Evolutionary conservation across 1,140 invertebrate genomes (phyloP), one percentile per base, ranked within the genome.

Genomic region (Paracyclopina nana): DNA sequence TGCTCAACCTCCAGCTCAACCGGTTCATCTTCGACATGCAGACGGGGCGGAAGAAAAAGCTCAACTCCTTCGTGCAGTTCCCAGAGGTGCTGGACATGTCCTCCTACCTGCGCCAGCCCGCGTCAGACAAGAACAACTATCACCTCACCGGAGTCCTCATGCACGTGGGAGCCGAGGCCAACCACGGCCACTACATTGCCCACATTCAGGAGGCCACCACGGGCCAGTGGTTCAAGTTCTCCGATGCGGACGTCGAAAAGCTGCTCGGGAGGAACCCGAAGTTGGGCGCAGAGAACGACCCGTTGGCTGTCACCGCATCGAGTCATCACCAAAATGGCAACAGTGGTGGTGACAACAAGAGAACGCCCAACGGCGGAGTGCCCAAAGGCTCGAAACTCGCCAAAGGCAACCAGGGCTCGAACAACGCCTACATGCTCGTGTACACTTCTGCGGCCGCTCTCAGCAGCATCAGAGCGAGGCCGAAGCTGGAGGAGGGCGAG

Each of bases 161-260:
- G 51, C 78, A 79, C 56, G 69, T 72, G 59, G 77, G 77, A 8
- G 66, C 67, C 18, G 75, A 70, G 50, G 76, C 77, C 6, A 70
- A 77, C 57, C 77, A 74, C 40, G 78, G 78, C n/a, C 78, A 80
- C 62, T 80, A 79, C 57, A 71, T 77, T 55, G 72, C 74, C 28
- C 70, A 75, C 55, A 74, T 76, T 29, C 64, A 65, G 55, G 67
- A 76, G 57, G 68, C 68, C 53, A 64, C 64, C 14, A 60, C 63
- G 6, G 70, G 68, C 4, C 65, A 68, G 46, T 78, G 76, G 75
- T 75, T 71, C 57, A 73, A 74, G 55, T 48, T 48, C 27, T 28
- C 22, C 2, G 46, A 48, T n/a, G 46, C 22, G 4, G 16, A 27
- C 8, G 46, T 48, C 9, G 46, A 12, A 4, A 16, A 14, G 22